phyloP scores from a whole-genome alignment of 2,888 invertebrate genomes.

The Synanthedon tipuliformis region DNA sequence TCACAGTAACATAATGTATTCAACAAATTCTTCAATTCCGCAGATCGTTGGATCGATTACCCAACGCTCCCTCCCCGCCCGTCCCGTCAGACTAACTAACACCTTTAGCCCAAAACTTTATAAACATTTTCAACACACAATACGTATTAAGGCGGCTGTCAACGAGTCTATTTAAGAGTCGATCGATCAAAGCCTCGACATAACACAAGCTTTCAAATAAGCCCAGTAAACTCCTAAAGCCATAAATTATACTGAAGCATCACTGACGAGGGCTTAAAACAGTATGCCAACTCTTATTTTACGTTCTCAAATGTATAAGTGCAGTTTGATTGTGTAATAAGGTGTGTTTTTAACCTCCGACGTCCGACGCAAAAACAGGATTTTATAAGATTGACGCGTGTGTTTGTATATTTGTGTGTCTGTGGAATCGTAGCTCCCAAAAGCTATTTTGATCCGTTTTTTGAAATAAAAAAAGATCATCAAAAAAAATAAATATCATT shows the following conservation, averaged over 20 bases:
- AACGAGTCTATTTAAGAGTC: background rate
- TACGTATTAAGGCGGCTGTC: background rate
- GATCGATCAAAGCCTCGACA: background rate
- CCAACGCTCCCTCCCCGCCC: no score
- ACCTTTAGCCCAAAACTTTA: background rate
- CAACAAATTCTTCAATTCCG: slow-evolving; percentile 3
- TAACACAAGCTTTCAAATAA: slow-evolving; percentile 1
- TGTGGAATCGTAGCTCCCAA: no score
- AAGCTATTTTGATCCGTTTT: no score
- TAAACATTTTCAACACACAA: background rate
- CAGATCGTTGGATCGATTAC: slow-evolving; percentile 1
- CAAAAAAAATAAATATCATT: no score
- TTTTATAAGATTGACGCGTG: no score
- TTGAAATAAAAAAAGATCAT: no score
- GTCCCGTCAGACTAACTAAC: background rate
- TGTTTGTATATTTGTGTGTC: no score
- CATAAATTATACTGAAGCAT: slow-evolving; percentile 18
- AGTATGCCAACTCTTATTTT: no score
- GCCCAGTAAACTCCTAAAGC: slow-evolving; percentile 4
- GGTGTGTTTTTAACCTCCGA: no score
- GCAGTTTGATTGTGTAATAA: no score
- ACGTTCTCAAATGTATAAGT: no score
- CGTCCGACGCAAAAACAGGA: no score
- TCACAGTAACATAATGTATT: background rate
- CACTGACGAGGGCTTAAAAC: slow-evolving; percentile 4